A percentile compares a stretch with the other conserved stretches of the same genome.
Evolutionary conservation across 2,888 invertebrate genomes (phyloP).

Genomic region (Tiphia femorata): DNA sequence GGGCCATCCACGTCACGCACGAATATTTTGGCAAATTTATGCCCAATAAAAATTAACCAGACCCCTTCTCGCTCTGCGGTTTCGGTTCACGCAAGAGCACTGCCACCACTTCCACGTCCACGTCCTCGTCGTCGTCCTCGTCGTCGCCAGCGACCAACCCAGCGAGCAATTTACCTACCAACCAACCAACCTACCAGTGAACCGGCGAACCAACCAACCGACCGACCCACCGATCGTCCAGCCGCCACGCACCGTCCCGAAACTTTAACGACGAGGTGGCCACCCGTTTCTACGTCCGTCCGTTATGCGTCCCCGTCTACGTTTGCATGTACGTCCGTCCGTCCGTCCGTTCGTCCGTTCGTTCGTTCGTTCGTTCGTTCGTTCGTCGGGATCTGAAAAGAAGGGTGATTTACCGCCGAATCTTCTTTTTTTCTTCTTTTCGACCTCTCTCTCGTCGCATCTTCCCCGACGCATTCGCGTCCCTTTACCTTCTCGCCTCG

Average conservation of each 20-base stretch:
- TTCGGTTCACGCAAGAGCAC: conserved; percentile 30
- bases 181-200: no score
- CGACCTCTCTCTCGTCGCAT: conserved; percentile 6
- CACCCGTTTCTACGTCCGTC: conserved; percentile 29
- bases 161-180: no score
- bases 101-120: conserved; percentile 27
- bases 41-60: conserved; percentile 69
- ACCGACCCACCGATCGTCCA: no score
- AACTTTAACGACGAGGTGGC: conserved; percentile 52
- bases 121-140: conserved; percentile 19
- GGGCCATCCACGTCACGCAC: conserved; percentile 65
- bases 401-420: conserved; percentile 64
- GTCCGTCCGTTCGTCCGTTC: no score
- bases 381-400: conserved; percentile 39
- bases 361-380: conserved; percentile 25
- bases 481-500: background rate
- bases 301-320: conserved; percentile 30
- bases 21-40: conserved; percentile 70
- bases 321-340: no score
- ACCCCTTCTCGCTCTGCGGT: conserved; percentile 55
- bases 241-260: conserved; percentile 17
- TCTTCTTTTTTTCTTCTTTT: conserved; percentile 51
- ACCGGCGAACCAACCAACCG: no score
- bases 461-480: background rate
- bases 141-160: conserved; percentile 20